phyloP scores from a whole-genome alignment of 2,888 invertebrate species.

The Drosophila ezoana region DNA sequence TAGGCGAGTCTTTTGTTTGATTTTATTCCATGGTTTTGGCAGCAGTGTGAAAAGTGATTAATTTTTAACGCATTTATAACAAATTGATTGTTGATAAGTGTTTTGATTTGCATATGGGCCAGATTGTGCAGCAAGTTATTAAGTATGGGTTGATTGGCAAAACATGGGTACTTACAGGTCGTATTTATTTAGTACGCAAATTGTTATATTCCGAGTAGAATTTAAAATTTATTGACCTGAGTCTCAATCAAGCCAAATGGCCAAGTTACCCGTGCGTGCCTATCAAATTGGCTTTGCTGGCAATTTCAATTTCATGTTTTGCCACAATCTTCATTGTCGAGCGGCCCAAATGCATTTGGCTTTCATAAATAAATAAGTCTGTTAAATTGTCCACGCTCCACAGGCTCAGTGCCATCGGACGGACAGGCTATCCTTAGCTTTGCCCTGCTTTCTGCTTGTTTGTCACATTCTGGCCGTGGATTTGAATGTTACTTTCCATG shows the following conservation, averaged over 20 bases:
- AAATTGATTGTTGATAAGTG: slow-evolving; percentile 10
- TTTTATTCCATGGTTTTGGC: not conserved
- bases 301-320: slow-evolving; percentile 61
- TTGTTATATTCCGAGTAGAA: slow-evolving; percentile 18
- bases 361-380: slow-evolving; percentile 76
- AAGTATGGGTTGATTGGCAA: slow-evolving; percentile 3
- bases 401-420: slow-evolving; percentile 18
- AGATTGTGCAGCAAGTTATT: slow-evolving; percentile 3
- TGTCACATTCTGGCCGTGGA: slow-evolving; percentile 60
- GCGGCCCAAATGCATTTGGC: slow-evolving; percentile 65
- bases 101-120: slow-evolving; percentile 6
- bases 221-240: slow-evolving; percentile 32
- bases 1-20: no score
- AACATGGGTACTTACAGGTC: slow-evolving; percentile 13
- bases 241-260: slow-evolving; percentile 30
- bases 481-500: slow-evolving; percentile 72
- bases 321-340: slow-evolving; percentile 59
- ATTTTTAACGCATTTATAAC: slow-evolving; percentile 20
- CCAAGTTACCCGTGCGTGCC: slow-evolving; percentile 60
- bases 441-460: slow-evolving; percentile 47
- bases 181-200: slow-evolving; percentile 27
- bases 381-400: slow-evolving; percentile 69
- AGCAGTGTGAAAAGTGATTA: slow-evolving; percentile 6
- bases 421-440: slow-evolving; percentile 11
- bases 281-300: slow-evolving; percentile 58